These are phyloP conservation scores for Rhegmatorhina hoffmannsi DNA, from an alignment of 2,113 vertebrate genomes.

Conservation along the genomic window DNA sequence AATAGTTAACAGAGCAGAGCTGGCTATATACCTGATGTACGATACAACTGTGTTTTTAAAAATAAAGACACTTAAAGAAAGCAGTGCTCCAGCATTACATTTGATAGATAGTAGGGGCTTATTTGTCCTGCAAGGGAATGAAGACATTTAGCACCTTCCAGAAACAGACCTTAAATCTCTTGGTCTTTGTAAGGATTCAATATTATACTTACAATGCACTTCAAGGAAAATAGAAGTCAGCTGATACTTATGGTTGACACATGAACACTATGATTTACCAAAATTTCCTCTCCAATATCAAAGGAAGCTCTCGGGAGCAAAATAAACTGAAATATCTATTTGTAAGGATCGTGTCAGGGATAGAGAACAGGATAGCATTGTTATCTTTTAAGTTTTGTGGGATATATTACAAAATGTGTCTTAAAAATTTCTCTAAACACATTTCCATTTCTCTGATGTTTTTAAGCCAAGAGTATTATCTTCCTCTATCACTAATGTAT, in stretches of 20 bases:
- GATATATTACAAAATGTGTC: not conserved
- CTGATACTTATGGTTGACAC: not conserved
- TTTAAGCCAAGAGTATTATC: not conserved
- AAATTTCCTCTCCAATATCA: not conserved
- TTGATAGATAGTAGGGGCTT: not conserved
- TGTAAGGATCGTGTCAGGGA: not conserved
- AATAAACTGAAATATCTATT: not conserved
- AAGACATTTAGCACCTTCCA: not conserved
- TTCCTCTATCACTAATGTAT: not conserved
- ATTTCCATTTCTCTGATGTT: not conserved
- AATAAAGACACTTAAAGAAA: not conserved
- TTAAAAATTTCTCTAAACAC: not conserved
- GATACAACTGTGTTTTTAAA: not conserved
- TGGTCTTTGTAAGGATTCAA: slow-evolving; percentile 8
- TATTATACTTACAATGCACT: slow-evolving; percentile 10
- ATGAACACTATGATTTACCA: not conserved
- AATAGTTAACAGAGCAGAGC: not conserved
- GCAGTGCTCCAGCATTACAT: not conserved
- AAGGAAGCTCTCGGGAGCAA: not conserved
- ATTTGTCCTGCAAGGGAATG: not conserved
- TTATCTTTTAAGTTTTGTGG: not conserved
- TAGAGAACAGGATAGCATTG: not conserved
- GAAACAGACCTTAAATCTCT: not conserved
- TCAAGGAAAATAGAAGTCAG: slow-evolving; percentile 2
- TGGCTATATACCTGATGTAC: not conserved